A percentile compares a stretch with the other conserved stretches of the same genome.
Evolutionary conservation across 2,797 vertebrate species (phyloP).

Genomic region (Mus caroli): DNA sequence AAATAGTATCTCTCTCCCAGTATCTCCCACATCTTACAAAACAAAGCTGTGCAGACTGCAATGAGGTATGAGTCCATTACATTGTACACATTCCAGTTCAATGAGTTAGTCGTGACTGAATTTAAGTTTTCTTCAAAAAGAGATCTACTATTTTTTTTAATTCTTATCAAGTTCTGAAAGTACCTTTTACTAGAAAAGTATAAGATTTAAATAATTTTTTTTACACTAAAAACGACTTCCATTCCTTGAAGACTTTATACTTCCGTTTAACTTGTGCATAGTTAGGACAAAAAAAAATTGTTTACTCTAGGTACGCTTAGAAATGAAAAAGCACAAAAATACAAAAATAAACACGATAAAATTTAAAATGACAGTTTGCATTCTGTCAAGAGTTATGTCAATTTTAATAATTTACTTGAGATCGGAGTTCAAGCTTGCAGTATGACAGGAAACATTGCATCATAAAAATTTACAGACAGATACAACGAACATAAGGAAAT

Average conservation of each 20-base stretch:
- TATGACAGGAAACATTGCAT: conserved; percentile 67
- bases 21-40: not conserved
- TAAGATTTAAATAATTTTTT: not conserved
- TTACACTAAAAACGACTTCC: conserved; percentile 61
- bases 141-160: not conserved
- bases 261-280: conserved; percentile 49
- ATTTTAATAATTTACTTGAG: conserved; percentile 72
- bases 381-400: conserved; percentile 57
- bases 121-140: conserved; percentile 35
- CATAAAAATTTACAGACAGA: not conserved
- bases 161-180: not conserved
- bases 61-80: not conserved
- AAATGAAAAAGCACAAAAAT: not conserved
- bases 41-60: not conserved
- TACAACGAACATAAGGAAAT: not conserved
- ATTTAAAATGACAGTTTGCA: not conserved
- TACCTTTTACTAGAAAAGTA: not conserved
- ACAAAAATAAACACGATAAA: not conserved
- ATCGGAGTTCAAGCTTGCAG: not conserved
- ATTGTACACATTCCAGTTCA: not conserved
- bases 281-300: not conserved
- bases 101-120: not conserved
- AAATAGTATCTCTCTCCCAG: conserved; percentile 34
- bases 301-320: not conserved
- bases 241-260: conserved; percentile 49